phyloP scores from a whole-genome alignment of 2,888 invertebrate species.

The Apamea sordens region DNA sequence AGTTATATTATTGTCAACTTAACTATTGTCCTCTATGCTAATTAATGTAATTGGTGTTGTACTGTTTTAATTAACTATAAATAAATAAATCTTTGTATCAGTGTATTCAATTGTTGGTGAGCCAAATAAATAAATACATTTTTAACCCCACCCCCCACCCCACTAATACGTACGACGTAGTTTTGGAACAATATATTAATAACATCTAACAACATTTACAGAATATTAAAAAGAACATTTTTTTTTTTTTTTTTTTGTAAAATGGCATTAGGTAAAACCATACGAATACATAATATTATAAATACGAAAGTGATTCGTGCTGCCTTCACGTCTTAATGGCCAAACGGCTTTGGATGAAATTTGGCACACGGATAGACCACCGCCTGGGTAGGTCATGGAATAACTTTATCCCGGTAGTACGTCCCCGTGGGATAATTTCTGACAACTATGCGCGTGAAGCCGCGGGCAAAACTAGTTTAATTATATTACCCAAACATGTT shows the following conservation, averaged over 20 bases:
- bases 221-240: background rate
- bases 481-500: conserved; percentile 23
- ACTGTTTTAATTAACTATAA: no score
- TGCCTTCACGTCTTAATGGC: no score
- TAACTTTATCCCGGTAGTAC: background rate
- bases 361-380: background rate
- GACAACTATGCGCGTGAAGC: background rate
- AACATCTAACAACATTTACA: background rate
- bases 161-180: background rate
- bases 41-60: no score
- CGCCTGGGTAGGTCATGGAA: no score
- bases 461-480: background rate
- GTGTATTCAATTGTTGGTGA: no score
- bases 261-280: background rate
- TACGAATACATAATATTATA: background rate
- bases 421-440: background rate
- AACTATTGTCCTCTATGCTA: no score
- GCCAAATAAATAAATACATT: no score
- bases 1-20: no score
- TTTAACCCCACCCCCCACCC: background rate
- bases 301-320: background rate
- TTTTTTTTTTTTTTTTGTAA: background rate
- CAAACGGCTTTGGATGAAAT: background rate
- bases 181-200: background rate
- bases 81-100: no score